Conservation (phyloP, 2,797 vertebrate genomes). For the Danio kyathit region DNA sequence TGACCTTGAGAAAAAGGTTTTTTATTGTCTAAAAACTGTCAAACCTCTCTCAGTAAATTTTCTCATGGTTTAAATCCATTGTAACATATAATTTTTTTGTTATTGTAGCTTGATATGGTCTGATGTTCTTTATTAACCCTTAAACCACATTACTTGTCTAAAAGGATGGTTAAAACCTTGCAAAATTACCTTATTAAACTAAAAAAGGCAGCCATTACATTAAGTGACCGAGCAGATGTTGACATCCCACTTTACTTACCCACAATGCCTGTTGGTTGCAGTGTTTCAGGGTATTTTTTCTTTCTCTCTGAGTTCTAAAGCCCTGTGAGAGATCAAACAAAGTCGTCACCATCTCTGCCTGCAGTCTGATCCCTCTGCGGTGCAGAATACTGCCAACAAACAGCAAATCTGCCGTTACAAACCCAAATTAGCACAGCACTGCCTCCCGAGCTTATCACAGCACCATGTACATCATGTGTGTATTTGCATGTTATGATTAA, state of each 20-base stretch:
- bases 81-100: background rate
- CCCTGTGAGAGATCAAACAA: constrained; percentile 66
- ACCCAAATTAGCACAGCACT: constrained; percentile 62
- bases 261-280: constrained; percentile 18
- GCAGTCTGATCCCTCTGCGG: constrained; percentile 60
- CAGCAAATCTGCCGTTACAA: constrained; percentile 63
- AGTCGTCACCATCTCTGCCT: constrained; percentile 57
- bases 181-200: background rate
- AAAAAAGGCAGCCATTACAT: background rate
- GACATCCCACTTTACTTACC: constrained; percentile 37
- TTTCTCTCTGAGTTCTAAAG: constrained; percentile 51
- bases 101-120: background rate
- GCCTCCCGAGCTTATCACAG: constrained; percentile 63
- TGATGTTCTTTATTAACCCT: background rate
- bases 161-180: background rate
- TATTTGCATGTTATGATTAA: constrained; percentile 57
- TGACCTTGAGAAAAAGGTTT: too few species aligned
- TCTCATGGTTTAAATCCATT: too few species aligned
- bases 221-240: background rate
- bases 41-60: too few species aligned
- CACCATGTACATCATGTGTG: constrained; percentile 55
- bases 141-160: background rate
- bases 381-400: constrained; percentile 61
- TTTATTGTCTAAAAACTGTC: too few species aligned
- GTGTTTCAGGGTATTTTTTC: constrained; percentile 14